Conservation (phyloP, 2,113 vertebrate genomes). For the Hystrix brachyura region DNA sequence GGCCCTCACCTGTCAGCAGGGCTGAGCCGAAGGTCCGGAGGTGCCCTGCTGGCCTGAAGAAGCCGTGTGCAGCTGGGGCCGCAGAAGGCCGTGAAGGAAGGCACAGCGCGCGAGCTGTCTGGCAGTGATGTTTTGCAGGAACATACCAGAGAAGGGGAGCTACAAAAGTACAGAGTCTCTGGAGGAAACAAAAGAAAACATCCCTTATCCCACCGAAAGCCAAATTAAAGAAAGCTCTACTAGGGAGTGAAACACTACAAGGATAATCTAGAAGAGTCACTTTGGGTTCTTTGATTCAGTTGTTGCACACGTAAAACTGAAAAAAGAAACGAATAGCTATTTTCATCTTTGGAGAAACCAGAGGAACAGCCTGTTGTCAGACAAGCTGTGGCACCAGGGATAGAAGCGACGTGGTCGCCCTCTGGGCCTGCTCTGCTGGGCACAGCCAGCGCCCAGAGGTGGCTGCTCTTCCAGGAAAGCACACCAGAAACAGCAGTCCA, state of each 20-base stretch:
- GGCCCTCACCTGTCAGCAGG: too few species aligned
- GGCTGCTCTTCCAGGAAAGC: background rate
- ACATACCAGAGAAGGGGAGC: background rate
- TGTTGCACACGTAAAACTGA: background rate
- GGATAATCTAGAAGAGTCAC: background rate
- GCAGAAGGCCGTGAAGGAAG: conserved; percentile 50
- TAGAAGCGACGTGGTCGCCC: background rate
- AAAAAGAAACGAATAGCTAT: background rate
- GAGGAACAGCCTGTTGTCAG: background rate
- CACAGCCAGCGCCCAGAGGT: background rate
- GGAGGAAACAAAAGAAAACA: background rate
- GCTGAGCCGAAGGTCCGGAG: background rate
- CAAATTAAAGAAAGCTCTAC: background rate
- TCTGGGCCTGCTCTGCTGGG: background rate
- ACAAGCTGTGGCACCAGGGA: background rate
- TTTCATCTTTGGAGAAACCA: background rate
- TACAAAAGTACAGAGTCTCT: background rate
- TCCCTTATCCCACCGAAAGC: background rate
- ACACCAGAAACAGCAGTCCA: background rate
- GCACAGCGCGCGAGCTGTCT: conserved; percentile 15
- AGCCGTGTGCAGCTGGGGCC: background rate
- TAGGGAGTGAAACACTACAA: background rate
- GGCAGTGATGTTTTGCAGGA: conserved; percentile 38
- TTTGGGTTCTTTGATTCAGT: conserved; percentile 4
- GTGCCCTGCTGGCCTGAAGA: background rate